A percentile compares a stretch with the other conserved stretches of the same genome.
Conservation (phyloP, 1,140 invertebrate species). For the Drosophila albomicans region DNA sequence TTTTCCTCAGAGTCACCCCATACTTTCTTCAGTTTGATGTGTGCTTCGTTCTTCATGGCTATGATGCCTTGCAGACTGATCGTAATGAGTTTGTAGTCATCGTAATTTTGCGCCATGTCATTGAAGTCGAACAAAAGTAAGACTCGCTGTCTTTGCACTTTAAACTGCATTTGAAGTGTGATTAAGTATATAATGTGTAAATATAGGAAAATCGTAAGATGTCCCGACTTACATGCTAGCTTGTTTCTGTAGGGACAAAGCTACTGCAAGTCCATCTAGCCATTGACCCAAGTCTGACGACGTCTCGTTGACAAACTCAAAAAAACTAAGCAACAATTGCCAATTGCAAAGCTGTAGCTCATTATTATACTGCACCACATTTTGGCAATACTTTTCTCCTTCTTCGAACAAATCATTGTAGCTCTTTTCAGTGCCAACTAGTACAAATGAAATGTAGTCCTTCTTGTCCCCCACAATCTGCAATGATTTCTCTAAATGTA, state of each 20-base stretch:
- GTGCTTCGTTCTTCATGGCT: constrained; percentile 73
- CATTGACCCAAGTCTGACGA: constrained; percentile 62
- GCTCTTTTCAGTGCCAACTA: constrained; percentile 61
- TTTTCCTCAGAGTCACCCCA: constrained; percentile 63
- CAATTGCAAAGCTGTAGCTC: constrained; percentile 52
- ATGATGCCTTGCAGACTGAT: constrained; percentile 72
- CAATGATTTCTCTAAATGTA: background rate
- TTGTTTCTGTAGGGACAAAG: constrained; percentile 42
- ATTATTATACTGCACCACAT: constrained; percentile 49
- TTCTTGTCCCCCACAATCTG: constrained; percentile 74
- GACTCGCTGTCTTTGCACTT: constrained; percentile 53
- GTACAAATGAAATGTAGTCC: constrained; percentile 73
- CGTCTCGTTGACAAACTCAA: constrained; percentile 64
- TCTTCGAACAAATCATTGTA: background rate
- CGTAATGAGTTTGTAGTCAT: constrained; percentile 42
- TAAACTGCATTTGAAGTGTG: constrained; percentile 13
- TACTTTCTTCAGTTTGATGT: constrained; percentile 70
- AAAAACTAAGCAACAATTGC: constrained; percentile 61
- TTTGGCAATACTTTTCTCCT: constrained; percentile 14
- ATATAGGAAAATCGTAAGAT: background rate
- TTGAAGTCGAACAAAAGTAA: constrained; percentile 78
- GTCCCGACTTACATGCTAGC: constrained; percentile 46
- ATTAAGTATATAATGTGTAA: background rate
- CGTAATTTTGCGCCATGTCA: constrained; percentile 49
- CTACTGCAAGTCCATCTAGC: constrained; percentile 66